A percentile compares a stretch with the other conserved stretches of the same genome.
Conservation (phyloP, 2,113 vertebrate genomes). For the Craseonycteris thonglongyai region DNA sequence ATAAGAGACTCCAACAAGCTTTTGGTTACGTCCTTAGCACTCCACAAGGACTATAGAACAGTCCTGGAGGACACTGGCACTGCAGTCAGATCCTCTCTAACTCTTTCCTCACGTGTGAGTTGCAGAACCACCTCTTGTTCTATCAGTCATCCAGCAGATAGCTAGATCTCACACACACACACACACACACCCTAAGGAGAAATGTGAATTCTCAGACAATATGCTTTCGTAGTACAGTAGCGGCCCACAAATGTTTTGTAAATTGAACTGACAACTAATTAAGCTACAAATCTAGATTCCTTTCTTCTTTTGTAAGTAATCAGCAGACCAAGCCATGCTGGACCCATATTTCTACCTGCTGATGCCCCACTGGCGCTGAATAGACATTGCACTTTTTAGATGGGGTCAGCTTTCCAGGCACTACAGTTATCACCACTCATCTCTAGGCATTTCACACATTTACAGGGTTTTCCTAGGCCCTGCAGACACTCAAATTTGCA, state of each 20-base stretch:
- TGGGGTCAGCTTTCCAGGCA: neutral
- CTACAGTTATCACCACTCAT: neutral
- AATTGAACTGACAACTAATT: neutral
- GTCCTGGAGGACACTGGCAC: neutral
- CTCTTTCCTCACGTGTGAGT: neutral
- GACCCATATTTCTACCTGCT: neutral
- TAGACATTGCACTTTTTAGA: neutral
- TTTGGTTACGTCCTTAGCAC: neutral
- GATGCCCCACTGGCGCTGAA: neutral
- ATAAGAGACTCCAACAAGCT: neutral
- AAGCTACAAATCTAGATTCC: neutral
- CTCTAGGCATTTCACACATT: neutral
- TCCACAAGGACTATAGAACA: neutral
- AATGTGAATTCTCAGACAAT: neutral
- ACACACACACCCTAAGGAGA: neutral
- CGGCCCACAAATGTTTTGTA: neutral
- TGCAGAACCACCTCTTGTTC: neutral
- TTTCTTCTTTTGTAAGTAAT: neutral
- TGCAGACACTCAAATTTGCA: neutral
- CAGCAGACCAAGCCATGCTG: neutral
- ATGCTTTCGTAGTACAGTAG: neutral
- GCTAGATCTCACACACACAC: neutral
- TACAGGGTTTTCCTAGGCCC: neutral
- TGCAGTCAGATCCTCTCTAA: neutral
- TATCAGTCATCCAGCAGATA: neutral